phyloP scores from a whole-genome alignment of 2,888 invertebrate genomes.

The Agrenia bidenticulata region DNA sequence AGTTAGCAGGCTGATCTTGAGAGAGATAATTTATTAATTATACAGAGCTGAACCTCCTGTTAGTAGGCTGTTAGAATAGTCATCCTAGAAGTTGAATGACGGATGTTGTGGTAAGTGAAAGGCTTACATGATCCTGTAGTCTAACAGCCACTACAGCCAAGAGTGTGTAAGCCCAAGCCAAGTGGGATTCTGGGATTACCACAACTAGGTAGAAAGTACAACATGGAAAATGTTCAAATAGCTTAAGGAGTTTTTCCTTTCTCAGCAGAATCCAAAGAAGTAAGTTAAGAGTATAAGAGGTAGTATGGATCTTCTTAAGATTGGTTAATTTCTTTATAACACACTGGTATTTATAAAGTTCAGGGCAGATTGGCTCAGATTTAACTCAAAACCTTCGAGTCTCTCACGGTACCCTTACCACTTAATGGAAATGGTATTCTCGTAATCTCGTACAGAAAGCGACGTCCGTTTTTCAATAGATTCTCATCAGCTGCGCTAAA shows the following conservation, averaged over 20 bases:
- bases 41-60: not conserved
- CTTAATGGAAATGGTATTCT: too few species aligned
- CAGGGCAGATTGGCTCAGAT: too few species aligned
- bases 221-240: constrained; percentile 1
- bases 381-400: too few species aligned
- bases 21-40: constrained; percentile 19
- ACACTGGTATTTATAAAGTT: too few species aligned
- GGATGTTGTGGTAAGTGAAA: too few species aligned
- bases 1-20: constrained; percentile 12
- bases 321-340: too few species aligned
- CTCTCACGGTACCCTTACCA: not conserved
- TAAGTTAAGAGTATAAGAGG: too few species aligned
- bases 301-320: too few species aligned
- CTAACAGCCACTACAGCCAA: not conserved
- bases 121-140: not conserved
- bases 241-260: constrained; percentile 3
- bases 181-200: not conserved
- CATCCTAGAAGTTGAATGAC: too few species aligned
- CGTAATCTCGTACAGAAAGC: not conserved
- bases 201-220: not conserved
- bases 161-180: not conserved
- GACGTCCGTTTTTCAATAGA: not conserved
- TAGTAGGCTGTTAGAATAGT: not conserved
- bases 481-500: not conserved
- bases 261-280: not conserved